Conservation (phyloP, 2,888 invertebrate species). For the Corbicula japonica region DNA sequence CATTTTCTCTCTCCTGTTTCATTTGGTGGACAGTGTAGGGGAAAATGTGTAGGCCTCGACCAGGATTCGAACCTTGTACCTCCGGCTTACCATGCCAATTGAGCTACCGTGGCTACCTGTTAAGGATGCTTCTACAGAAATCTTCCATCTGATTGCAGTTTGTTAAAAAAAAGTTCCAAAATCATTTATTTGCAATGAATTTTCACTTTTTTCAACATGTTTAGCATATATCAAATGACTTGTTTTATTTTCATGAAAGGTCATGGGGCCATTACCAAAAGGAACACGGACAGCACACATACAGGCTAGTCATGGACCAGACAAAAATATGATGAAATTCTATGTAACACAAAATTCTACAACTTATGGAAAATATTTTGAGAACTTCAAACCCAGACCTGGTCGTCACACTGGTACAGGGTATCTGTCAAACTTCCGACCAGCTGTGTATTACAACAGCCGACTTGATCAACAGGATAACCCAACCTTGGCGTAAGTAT, state of each 20-base stretch:
- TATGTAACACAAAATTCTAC: conserved; percentile 85
- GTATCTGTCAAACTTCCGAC: conserved; percentile 85
- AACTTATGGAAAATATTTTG: conserved; percentile 83
- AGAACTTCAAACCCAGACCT: conserved; percentile 84
- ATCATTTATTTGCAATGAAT: too few relatives aligned
- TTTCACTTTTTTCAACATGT: too few relatives aligned
- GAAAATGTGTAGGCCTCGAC: too few relatives aligned
- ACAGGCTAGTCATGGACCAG: conserved; percentile 84
- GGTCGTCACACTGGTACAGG: conserved; percentile 85
- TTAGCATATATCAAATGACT: too few relatives aligned
- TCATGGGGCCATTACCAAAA: conserved; percentile 82
- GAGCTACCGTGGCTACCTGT: too few relatives aligned
- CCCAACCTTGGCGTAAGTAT: conserved; percentile 84
- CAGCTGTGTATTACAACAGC: conserved; percentile 84
- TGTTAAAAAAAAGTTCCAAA: too few relatives aligned
- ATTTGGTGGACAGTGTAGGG: too few relatives aligned
- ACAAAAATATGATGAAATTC: conserved; percentile 86
- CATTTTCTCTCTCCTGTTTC: too few relatives aligned
- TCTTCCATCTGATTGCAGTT: too few relatives aligned
- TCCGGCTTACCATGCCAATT: too few relatives aligned
- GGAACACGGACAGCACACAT: conserved; percentile 84
- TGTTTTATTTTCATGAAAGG: conserved; percentile 46
- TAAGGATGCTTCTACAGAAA: too few relatives aligned
- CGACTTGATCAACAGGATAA: conserved; percentile 85
- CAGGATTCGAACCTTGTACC: too few relatives aligned